A percentile compares a stretch with the other conserved stretches of the same genome.
Evolutionary conservation across 2,888 invertebrate genomes (phyloP).

Genomic region (Elysia crispata): DNA sequence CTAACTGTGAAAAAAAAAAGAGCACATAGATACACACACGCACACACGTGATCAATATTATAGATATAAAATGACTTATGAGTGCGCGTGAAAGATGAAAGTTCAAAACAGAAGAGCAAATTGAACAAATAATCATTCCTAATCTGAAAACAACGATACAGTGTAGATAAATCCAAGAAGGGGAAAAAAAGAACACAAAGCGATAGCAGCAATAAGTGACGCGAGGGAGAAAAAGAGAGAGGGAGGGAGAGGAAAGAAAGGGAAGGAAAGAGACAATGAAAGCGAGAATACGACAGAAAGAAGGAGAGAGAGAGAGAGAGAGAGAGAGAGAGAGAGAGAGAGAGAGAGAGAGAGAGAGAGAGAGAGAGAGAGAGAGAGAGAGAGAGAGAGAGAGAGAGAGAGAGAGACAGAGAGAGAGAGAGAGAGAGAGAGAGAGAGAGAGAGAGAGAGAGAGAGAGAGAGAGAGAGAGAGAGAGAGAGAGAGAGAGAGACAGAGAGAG

Average conservation of each 20-base stretch:
- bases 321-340: conserved; percentile 2
- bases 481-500: conserved; percentile 24
- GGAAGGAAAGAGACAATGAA: neutral
- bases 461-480: conserved; percentile 9
- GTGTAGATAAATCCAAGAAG: no score
- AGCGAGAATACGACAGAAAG: conserved; percentile 24
- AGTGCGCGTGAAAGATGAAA: no score
- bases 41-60: no score
- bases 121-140: no score
- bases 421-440: neutral
- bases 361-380: conserved; percentile 18
- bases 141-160: no score
- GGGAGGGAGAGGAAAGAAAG: conserved; percentile 17
- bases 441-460: conserved; percentile 23
- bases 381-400: conserved; percentile 10
- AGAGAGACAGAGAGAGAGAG: neutral
- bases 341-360: conserved; percentile 24
- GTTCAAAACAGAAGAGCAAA: no score
- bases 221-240: conserved; percentile 19
- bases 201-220: conserved; percentile 1
- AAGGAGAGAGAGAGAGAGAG: conserved; percentile 26
- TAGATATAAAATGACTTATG: no score
- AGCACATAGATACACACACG: no score
- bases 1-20: no score
- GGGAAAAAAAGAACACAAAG: neutral